Conservation (phyloP, 2,113 vertebrate species). For the Strix aluco region DNA sequence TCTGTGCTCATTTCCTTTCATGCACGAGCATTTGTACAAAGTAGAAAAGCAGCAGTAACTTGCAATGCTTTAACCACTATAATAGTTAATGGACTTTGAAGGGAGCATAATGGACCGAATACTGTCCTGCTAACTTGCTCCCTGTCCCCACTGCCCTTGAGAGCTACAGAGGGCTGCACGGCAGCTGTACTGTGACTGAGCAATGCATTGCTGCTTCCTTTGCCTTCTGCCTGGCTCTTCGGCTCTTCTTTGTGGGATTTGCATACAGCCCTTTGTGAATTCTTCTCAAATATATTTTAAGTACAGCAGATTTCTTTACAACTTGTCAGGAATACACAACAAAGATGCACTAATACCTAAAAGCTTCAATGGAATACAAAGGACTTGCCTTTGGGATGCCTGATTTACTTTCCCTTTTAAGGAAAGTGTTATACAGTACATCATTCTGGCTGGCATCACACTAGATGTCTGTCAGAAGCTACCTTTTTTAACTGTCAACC, state of each 20-base stretch:
- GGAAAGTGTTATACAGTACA: background rate
- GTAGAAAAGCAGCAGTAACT: background rate
- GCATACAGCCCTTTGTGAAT: conserved; percentile 9
- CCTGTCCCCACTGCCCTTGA: background rate
- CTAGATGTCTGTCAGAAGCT: conserved; percentile 44
- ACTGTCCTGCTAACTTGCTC: background rate
- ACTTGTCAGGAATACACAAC: conserved; percentile 29
- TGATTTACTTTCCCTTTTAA: conserved; percentile 37
- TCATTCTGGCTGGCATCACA: conserved; percentile 30
- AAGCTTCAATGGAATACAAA: conserved; percentile 34
- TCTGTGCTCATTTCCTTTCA: background rate
- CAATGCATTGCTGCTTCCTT: background rate
- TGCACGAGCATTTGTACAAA: background rate
- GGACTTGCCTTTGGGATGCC: conserved; percentile 21
- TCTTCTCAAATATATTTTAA: background rate
- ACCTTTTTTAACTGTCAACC: conserved; percentile 52
- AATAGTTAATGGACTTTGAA: background rate
- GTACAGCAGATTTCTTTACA: background rate
- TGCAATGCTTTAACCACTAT: background rate
- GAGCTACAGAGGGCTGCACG: background rate
- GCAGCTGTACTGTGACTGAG: background rate
- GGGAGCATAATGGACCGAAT: background rate
- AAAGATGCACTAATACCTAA: conserved; percentile 12
- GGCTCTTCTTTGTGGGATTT: background rate
- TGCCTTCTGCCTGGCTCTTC: background rate